A percentile compares a stretch with the other conserved stretches of the same genome.
Conservation (phyloP, 2,113 vertebrate species). For the Aspiorhynchus laticeps region DNA sequence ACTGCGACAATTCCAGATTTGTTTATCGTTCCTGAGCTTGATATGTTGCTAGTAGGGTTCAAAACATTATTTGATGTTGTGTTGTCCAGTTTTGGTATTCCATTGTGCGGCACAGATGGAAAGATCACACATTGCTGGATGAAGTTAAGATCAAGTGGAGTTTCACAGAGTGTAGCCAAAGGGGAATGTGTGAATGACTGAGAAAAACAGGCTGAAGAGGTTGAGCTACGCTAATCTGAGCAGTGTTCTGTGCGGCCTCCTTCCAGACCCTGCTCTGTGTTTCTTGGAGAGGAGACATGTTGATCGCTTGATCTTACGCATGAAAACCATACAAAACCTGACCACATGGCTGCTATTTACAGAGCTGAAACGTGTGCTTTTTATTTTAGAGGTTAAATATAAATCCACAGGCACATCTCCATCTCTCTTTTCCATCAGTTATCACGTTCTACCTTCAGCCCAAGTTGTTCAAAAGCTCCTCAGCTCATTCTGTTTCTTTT, state of each 20-base stretch:
- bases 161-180: slow-evolving; percentile 10
- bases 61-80: slow-evolving; percentile 15
- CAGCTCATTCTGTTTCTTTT: slow-evolving; percentile 39
- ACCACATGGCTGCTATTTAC: slow-evolving; percentile 46
- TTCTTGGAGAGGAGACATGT: slow-evolving; percentile 43
- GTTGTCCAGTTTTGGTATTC: slow-evolving; percentile 16
- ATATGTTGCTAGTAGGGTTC: slow-evolving; percentile 15
- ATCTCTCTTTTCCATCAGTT: neutral
- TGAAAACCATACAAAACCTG: slow-evolving; percentile 26
- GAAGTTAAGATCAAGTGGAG: slow-evolving; percentile 19
- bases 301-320: slow-evolving; percentile 22
- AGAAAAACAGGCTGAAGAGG: neutral
- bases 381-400: slow-evolving; percentile 44
- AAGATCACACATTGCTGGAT: slow-evolving; percentile 16
- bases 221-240: slow-evolving; percentile 3
- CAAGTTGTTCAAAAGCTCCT: slow-evolving; percentile 6
- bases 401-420: neutral
- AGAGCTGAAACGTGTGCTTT: slow-evolving; percentile 43
- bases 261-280: slow-evolving; percentile 41
- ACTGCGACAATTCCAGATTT: neutral
- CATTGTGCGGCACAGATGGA: slow-evolving; percentile 7
- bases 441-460: slow-evolving; percentile 15
- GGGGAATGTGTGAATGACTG: slow-evolving; percentile 24
- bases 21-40: neutral
- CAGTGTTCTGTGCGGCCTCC: neutral